Evolutionary conservation across 2,113 vertebrate species (phyloP).

Genomic region (Thryonomys swinderianus): DNA sequence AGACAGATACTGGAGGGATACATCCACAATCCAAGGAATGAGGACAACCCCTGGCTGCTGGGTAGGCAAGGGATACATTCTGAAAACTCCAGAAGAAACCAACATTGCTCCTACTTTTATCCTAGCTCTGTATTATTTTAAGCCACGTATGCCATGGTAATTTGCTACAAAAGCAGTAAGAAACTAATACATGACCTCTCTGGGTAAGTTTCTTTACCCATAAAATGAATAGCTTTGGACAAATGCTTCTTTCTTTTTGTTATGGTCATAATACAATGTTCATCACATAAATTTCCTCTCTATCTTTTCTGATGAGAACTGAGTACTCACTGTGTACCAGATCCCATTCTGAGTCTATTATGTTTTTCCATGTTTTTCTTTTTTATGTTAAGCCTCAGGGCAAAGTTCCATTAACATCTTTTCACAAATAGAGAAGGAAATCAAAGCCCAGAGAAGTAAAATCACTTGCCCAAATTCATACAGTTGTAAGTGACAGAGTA

Average conservation of each 20-base stretch:
- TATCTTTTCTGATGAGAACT: neutral
- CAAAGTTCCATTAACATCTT: neutral
- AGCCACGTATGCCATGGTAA: neutral
- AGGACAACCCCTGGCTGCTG: neutral
- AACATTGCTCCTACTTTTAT: neutral
- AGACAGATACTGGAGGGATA: neutral
- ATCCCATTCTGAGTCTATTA: neutral
- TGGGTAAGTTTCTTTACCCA: neutral
- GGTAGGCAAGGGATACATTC: neutral
- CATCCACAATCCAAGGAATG: neutral
- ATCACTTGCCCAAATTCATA: neutral
- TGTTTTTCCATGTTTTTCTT: too few relatives aligned
- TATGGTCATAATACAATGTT: neutral
- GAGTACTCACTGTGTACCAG: neutral
- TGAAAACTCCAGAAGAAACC: neutral
- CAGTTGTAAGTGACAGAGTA: neutral
- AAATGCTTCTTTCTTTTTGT: neutral
- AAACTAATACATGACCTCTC: neutral
- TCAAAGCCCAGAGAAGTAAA: neutral
- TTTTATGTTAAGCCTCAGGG: slow-evolving; percentile 10
- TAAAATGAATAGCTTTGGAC: neutral
- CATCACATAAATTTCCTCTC: neutral
- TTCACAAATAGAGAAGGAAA: slow-evolving; percentile 18
- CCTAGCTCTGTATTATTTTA: neutral
- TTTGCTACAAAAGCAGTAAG: neutral